phyloP scores from a whole-genome alignment of 2,797 vertebrate genomes.

The Perodicticus potto region DNA sequence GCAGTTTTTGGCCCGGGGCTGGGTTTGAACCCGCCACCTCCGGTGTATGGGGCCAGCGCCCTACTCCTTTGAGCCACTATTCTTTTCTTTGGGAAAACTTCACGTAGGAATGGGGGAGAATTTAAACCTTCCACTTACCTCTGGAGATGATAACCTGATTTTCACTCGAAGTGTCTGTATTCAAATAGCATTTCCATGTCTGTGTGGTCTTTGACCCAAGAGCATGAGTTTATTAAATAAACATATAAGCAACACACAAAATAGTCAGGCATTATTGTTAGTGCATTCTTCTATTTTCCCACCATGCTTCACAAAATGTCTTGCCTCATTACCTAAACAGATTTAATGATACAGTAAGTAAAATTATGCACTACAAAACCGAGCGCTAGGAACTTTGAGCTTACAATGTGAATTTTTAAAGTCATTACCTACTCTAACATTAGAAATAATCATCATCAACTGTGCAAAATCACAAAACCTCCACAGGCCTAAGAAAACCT shows the following conservation, averaged over 20 bases:
- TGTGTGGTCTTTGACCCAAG: background rate
- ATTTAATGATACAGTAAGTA: conserved; percentile 75
- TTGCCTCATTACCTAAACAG: conserved; percentile 72
- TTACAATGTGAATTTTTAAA: conserved; percentile 67
- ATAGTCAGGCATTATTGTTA: conserved; percentile 61
- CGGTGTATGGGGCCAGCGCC: too few species aligned
- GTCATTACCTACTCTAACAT: conserved; percentile 65
- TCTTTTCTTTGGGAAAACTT: background rate
- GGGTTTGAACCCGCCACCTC: too few species aligned
- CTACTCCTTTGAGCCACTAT: too few species aligned
- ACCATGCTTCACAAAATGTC: conserved; percentile 73
- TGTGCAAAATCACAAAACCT: conserved; percentile 46
- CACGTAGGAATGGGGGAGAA: background rate
- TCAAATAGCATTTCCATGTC: background rate
- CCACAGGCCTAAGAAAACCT: conserved; percentile 33
- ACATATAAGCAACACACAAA: conserved; percentile 33
- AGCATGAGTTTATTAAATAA: conserved; percentile 49
- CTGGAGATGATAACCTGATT: background rate
- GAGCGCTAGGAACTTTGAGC: conserved; percentile 68
- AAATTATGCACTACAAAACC: conserved; percentile 74
- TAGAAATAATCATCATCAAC: conserved; percentile 74
- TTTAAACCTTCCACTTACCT: background rate
- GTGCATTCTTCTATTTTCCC: conserved; percentile 58
- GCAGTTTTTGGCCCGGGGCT: too few species aligned
- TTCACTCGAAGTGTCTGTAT: background rate